A percentile compares a stretch with the other conserved stretches of the same genome.
Conservation (phyloP, 2,797 vertebrate species). For the Manis crassicaudata region DNA sequence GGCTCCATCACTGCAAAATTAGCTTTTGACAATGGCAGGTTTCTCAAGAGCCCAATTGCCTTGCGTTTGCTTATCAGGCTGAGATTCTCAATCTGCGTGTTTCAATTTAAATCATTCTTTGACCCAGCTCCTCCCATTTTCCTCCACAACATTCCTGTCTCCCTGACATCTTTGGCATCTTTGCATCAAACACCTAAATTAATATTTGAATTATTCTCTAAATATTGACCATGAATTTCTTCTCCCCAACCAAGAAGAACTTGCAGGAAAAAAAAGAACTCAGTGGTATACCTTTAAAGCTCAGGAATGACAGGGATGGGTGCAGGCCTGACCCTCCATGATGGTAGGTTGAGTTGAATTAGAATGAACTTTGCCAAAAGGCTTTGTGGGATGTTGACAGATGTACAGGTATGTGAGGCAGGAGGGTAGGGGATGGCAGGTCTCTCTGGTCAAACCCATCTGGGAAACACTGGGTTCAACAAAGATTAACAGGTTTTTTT, state of each 20-base stretch:
- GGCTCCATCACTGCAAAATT: not conserved
- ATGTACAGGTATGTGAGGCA: not conserved
- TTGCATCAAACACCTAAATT: not conserved
- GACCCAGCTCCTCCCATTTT: not conserved
- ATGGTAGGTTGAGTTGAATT: conserved; percentile 7
- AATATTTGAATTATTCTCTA: not conserved
- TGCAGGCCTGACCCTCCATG: not conserved
- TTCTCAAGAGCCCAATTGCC: not conserved
- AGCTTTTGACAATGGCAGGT: not conserved
- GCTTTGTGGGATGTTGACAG: conserved; percentile 54
- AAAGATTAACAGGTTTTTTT: conserved; percentile 47
- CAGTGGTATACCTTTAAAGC: not conserved
- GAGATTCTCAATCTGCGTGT: not conserved
- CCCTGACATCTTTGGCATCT: not conserved
- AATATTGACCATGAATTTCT: not conserved
- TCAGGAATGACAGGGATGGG: not conserved
- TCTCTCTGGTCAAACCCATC: conserved; percentile 2
- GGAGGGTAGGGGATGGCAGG: not conserved
- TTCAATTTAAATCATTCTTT: not conserved
- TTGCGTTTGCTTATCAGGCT: not conserved
- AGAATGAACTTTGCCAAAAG: conserved; percentile 65
- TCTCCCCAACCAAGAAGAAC: conserved; percentile 7
- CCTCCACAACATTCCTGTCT: not conserved
- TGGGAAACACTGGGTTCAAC: conserved; percentile 63
- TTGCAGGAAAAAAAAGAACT: not conserved